phyloP scores from a whole-genome alignment of 2,888 invertebrate genomes.

The Pseudoips prasinana region DNA sequence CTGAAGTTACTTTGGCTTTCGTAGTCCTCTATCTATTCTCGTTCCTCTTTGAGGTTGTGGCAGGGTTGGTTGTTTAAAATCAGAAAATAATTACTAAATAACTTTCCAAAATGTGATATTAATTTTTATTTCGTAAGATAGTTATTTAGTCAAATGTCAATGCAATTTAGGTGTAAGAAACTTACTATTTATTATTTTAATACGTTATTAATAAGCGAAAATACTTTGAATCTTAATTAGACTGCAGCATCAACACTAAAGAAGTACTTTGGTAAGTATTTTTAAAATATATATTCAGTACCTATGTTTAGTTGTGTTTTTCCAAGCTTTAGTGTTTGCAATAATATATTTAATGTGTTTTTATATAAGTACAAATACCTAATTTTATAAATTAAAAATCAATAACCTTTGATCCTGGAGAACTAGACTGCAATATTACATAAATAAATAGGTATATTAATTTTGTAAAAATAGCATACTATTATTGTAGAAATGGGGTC shows the following conservation, averaged over 20 bases:
- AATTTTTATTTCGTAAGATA: conserved; percentile 35
- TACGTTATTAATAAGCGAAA: conserved; percentile 9
- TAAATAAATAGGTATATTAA: too few relatives aligned
- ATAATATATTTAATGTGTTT: too few relatives aligned
- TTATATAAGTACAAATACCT: too few relatives aligned
- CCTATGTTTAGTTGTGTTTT: too few relatives aligned
- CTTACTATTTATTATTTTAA: conserved; percentile 28
- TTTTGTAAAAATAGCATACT: too few relatives aligned
- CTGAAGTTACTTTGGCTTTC: conserved; percentile 74
- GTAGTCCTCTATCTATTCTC: conserved; percentile 72
- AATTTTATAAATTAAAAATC: too few relatives aligned
- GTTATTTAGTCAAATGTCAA: conserved; percentile 60
- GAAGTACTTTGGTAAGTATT: conserved; percentile 21
- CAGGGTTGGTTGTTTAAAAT: conserved; percentile 64
- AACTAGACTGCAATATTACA: too few relatives aligned
- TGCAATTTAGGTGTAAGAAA: conserved; percentile 51
- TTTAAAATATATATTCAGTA: too few relatives aligned
- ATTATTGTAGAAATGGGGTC: too few relatives aligned
- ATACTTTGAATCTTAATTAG: conserved; percentile 11
- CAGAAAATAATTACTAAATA: conserved; percentile 30
- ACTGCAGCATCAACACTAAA: conserved; percentile 8
- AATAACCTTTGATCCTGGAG: too few relatives aligned
- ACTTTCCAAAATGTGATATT: conserved; percentile 67
- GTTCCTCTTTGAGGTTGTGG: conserved; percentile 72
- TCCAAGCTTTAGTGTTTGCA: neutral